A percentile compares a stretch with the other conserved stretches of the same genome.
phyloP scores from a whole-genome alignment of 2,888 invertebrate species.

The Torymus tubicola region DNA sequence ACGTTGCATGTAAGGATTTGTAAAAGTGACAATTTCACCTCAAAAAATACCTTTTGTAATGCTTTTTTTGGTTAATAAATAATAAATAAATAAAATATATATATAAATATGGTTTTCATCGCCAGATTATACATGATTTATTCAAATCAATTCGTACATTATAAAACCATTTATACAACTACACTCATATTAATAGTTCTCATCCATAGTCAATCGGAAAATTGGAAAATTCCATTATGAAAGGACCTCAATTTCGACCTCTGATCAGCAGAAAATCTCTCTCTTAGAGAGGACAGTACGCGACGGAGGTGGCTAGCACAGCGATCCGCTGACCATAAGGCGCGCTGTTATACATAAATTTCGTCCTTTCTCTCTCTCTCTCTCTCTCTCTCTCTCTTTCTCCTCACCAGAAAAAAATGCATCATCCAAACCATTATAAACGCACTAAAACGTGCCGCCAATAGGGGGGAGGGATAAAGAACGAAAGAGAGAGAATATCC shows the following conservation, averaged over 20 bases:
- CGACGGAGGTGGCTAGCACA: neutral
- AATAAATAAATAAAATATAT: too few relatives aligned
- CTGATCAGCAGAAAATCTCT: conserved; percentile 48
- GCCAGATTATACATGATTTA: too few relatives aligned
- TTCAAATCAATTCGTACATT: too few relatives aligned
- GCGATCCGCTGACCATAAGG: conserved; percentile 7
- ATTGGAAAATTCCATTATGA: neutral
- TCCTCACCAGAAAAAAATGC: conserved; percentile 11
- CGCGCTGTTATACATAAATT: conserved; percentile 36
- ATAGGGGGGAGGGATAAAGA: neutral
- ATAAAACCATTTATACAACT: too few relatives aligned
- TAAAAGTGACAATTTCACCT: too few relatives aligned
- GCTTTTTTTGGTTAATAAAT: too few relatives aligned
- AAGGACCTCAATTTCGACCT: conserved; percentile 8
- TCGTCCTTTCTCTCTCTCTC: conserved; percentile 8
- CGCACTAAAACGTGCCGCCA: conserved; percentile 41
- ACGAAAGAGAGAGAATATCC: conserved; percentile 31
- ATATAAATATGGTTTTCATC: too few relatives aligned
- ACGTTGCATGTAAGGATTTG: too few relatives aligned
- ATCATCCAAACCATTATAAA: conserved; percentile 41
- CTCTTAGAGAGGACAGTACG: conserved; percentile 2
- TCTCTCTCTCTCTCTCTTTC: too few relatives aligned
- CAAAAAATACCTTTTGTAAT: too few relatives aligned
- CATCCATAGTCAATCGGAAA: too few relatives aligned
- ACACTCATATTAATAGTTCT: too few relatives aligned